Percentiles rank a stretch among this genome's conserved stretches.
phyloP scores from a whole-genome alignment of 1,140 invertebrate species.

The Eulimnadia texana region DNA sequence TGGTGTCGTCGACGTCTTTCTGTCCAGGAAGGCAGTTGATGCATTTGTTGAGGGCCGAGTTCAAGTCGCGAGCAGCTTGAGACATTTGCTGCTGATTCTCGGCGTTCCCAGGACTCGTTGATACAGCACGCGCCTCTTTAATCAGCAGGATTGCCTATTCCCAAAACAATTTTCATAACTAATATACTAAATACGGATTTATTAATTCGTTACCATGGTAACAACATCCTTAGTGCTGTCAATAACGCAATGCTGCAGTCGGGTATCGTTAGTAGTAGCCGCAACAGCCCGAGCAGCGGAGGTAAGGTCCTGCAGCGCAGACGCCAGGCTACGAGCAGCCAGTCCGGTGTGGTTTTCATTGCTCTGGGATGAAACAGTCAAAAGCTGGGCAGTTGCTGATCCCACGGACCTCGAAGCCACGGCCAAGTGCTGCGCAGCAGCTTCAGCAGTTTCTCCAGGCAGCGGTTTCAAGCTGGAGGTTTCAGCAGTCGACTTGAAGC shows the following conservation, averaged over 20 bases:
- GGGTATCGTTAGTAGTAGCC: constrained; percentile 44
- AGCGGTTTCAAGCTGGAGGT: constrained; percentile 55
- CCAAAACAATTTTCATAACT: too few relatives aligned
- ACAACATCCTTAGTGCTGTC: constrained; percentile 64
- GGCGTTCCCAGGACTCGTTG: constrained; percentile 43
- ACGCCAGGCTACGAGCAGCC: constrained; percentile 63
- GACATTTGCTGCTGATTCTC: constrained; percentile 43
- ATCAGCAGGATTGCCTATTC: constrained; percentile 55
- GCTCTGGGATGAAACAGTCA: constrained; percentile 69
- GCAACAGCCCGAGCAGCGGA: constrained; percentile 54
- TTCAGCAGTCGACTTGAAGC: constrained; percentile 57
- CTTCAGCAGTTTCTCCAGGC: constrained; percentile 72
- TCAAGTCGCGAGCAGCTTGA: constrained; percentile 47
- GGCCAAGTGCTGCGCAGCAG: constrained; percentile 52
- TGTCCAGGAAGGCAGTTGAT: constrained; percentile 76
- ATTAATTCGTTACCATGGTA: background rate
- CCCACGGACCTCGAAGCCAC: constrained; percentile 47
- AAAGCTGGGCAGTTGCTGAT: constrained; percentile 55
- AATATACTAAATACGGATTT: too few relatives aligned
- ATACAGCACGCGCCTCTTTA: constrained; percentile 53
- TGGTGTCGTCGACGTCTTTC: constrained; percentile 71
- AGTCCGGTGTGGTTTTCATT: constrained; percentile 70
- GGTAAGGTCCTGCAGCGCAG: constrained; percentile 52
- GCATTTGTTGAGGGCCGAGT: constrained; percentile 41
- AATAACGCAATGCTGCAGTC: constrained; percentile 46